A percentile compares a stretch with the other conserved stretches of the same genome.
phyloP scores from a whole-genome alignment of 2,888 invertebrate species.

The Drosophila parthenogenetica region DNA sequence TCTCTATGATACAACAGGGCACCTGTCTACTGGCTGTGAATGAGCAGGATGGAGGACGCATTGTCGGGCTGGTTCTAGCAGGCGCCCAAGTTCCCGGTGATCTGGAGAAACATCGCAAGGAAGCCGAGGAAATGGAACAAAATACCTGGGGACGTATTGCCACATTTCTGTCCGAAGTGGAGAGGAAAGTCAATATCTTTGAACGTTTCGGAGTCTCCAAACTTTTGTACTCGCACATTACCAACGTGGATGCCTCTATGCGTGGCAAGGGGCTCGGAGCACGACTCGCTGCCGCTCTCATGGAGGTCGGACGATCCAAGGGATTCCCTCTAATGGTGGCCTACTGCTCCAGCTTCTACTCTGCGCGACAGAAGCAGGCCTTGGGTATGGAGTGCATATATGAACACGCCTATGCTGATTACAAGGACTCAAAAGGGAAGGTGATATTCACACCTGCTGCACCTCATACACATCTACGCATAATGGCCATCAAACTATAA shows the following conservation, averaged over 20 bases:
- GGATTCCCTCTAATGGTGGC: slow-evolving; percentile 58
- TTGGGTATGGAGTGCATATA: slow-evolving; percentile 69
- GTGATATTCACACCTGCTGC: slow-evolving; percentile 62
- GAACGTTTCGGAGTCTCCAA: slow-evolving; percentile 58
- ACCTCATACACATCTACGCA: slow-evolving; percentile 54
- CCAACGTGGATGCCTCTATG: slow-evolving; percentile 59
- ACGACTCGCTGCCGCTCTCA: slow-evolving; percentile 59
- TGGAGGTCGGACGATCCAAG: slow-evolving; percentile 61
- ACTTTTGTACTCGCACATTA: slow-evolving; percentile 65
- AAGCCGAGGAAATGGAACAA: slow-evolving; percentile 36
- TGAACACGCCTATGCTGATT: slow-evolving; percentile 59
- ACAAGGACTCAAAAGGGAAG: slow-evolving; percentile 51
- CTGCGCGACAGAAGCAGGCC: slow-evolving; percentile 66
- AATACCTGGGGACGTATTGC: slow-evolving; percentile 55
- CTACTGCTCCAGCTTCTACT: slow-evolving; percentile 74
- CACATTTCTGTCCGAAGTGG: slow-evolving; percentile 54
- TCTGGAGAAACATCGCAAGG: slow-evolving; percentile 41
- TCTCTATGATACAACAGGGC: slow-evolving; percentile 49
- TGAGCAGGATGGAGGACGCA: slow-evolving; percentile 26
- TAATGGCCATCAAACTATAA: slow-evolving; percentile 45
- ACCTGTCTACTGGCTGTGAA: slow-evolving; percentile 50
- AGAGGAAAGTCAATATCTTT: slow-evolving; percentile 63
- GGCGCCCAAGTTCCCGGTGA: slow-evolving; percentile 33
- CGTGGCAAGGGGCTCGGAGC: slow-evolving; percentile 71
- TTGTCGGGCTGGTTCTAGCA: slow-evolving; percentile 57